Conservation (phyloP, 1,140 invertebrate genomes). For the Plutomurus gul region DNA sequence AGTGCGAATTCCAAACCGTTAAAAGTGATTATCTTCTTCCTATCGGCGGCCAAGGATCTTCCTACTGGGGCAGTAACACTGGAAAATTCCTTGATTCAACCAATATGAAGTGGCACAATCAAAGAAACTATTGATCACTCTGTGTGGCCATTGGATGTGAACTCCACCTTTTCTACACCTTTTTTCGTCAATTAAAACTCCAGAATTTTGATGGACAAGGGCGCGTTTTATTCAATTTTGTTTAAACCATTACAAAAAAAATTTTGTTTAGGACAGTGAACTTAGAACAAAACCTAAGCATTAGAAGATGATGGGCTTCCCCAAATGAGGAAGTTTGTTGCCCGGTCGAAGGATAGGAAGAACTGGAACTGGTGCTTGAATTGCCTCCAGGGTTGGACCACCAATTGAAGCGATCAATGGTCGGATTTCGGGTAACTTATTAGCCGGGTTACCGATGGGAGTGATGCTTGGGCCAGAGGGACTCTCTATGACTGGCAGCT, state of each 20-base stretch:
- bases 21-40: too few relatives aligned
- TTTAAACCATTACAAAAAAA: neutral
- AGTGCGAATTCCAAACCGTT: too few relatives aligned
- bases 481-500: neutral
- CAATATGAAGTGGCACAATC: too few relatives aligned
- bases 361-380: neutral
- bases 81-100: too few relatives aligned
- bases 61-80: too few relatives aligned
- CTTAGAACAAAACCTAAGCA: neutral
- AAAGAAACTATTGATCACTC: too few relatives aligned
- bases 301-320: neutral
- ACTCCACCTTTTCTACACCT: too few relatives aligned
- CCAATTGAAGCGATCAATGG: neutral
- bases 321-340: neutral
- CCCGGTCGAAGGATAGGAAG: neutral
- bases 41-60: too few relatives aligned
- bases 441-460: neutral
- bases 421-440: too few relatives aligned
- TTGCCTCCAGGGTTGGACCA: neutral
- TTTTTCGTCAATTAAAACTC: neutral
- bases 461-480: neutral
- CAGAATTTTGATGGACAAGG: neutral
- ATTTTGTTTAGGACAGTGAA: neutral
- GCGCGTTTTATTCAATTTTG: too few relatives aligned
- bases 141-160: too few relatives aligned